phyloP scores from a whole-genome alignment of 1,140 invertebrate species.

The Drosophila lini region DNA sequence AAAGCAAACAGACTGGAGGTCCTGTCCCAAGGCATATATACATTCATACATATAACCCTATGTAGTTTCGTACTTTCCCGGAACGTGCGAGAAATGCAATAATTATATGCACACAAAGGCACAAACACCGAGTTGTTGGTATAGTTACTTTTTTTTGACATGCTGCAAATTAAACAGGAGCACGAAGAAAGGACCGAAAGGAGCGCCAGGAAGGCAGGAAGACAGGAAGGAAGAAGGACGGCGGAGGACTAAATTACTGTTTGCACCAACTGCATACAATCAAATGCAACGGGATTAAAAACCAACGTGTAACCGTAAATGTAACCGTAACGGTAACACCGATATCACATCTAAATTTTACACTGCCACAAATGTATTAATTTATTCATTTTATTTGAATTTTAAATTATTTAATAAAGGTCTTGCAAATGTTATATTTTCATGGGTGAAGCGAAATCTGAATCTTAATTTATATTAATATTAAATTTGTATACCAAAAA shows the following conservation, averaged over 20 bases:
- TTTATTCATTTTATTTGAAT: neutral
- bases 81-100: slow-evolving; percentile 80
- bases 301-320: slow-evolving; percentile 59
- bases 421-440: too few species aligned
- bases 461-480: neutral
- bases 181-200: slow-evolving; percentile 27
- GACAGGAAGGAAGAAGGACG: neutral
- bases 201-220: slow-evolving; percentile 7
- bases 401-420: neutral
- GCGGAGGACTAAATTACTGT: slow-evolving; percentile 70
- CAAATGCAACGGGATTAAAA: slow-evolving; percentile 81
- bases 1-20: slow-evolving; percentile 64
- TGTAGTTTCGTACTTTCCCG: slow-evolving; percentile 50
- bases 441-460: neutral
- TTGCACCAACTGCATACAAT: slow-evolving; percentile 74
- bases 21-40: slow-evolving; percentile 5
- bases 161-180: slow-evolving; percentile 79
- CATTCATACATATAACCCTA: slow-evolving; percentile 9
- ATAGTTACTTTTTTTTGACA: slow-evolving; percentile 73
- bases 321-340: slow-evolving; percentile 31
- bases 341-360: slow-evolving; percentile 22
- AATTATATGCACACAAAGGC: slow-evolving; percentile 79
- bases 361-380: neutral
- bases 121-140: slow-evolving; percentile 25
- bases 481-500: neutral